A percentile compares a stretch with the other conserved stretches of the same genome.
Conservation (phyloP, 2,113 vertebrate genomes). For the Pungitius pungitius region DNA sequence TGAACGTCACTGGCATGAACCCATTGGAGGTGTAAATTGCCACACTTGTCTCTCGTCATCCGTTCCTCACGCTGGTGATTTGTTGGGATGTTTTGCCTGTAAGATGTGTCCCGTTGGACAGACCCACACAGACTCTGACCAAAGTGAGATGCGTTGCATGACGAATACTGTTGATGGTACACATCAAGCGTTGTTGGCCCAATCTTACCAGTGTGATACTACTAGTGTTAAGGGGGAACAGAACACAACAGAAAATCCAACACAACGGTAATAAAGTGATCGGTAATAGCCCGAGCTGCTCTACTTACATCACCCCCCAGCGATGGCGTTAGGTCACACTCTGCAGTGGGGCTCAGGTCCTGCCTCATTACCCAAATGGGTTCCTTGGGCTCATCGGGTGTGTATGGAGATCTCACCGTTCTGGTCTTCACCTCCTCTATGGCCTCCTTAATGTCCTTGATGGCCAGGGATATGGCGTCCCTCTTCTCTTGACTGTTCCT, state of each 20-base stretch:
- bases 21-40: not conserved
- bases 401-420: conserved; percentile 96
- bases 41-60: not conserved
- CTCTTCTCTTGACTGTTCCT: conserved; percentile 90
- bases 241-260: not conserved
- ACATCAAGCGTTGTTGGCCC: not conserved
- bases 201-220: not conserved
- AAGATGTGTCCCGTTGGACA: not conserved
- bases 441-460: conserved; percentile 98
- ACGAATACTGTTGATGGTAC: not conserved
- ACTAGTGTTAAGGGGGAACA: not conserved
- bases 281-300: not conserved
- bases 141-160: not conserved
- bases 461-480: conserved; percentile 94
- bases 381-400: conserved; percentile 95
- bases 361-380: conserved; percentile 99
- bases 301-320: conserved; percentile 90
- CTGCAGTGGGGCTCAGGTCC: conserved; percentile 92
- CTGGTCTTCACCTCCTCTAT: conserved; percentile 97
- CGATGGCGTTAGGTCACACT: conserved; percentile 87
- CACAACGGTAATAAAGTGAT: not conserved
- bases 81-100: not conserved
- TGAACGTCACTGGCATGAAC: not conserved
- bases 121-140: not conserved
- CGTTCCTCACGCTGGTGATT: not conserved